Conservation (phyloP, 2,797 vertebrate genomes). For the Agapornis canus region DNA sequence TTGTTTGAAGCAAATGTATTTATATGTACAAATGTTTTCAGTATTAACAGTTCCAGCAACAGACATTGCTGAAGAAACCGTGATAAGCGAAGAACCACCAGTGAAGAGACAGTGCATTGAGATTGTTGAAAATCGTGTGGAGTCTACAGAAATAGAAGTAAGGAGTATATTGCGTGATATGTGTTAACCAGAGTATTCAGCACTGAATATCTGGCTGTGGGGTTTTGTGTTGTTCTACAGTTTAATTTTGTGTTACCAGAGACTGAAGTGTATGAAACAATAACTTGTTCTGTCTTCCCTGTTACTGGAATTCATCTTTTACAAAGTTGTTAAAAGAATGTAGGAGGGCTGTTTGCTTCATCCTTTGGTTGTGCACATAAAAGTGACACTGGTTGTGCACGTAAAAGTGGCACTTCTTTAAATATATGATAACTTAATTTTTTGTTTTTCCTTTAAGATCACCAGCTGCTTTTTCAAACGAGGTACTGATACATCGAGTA, state of each 20-base stretch:
- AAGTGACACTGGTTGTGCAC: neutral
- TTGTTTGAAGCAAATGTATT: neutral
- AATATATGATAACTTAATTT: neutral
- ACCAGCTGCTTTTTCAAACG: neutral
- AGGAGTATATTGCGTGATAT: conserved; percentile 76
- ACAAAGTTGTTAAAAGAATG: neutral
- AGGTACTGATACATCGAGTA: neutral
- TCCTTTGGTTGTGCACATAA: neutral
- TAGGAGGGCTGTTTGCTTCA: conserved; percentile 18
- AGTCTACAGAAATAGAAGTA: conserved; percentile 84
- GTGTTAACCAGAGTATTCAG: conserved; percentile 63
- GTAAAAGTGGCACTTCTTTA: neutral
- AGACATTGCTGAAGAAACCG: conserved; percentile 89
- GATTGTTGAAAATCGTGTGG: conserved; percentile 84
- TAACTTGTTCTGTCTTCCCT: conserved; percentile 40
- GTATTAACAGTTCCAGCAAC: conserved; percentile 89
- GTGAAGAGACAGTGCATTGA: conserved; percentile 85
- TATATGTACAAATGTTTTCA: conserved; percentile 48
- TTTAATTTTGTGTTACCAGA: conserved; percentile 48
- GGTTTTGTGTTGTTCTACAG: conserved; percentile 16
- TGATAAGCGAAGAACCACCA: conserved; percentile 86
- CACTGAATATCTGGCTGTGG: conserved; percentile 30
- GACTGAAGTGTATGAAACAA: conserved; percentile 41
- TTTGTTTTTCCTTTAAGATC: neutral
- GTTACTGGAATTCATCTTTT: conserved; percentile 57